A percentile compares a stretch with the other conserved stretches of the same genome.
These are phyloP conservation scores for Parapsyche elsis DNA, from an alignment of 1,140 invertebrate genomes.

Conservation along the genomic window DNA sequence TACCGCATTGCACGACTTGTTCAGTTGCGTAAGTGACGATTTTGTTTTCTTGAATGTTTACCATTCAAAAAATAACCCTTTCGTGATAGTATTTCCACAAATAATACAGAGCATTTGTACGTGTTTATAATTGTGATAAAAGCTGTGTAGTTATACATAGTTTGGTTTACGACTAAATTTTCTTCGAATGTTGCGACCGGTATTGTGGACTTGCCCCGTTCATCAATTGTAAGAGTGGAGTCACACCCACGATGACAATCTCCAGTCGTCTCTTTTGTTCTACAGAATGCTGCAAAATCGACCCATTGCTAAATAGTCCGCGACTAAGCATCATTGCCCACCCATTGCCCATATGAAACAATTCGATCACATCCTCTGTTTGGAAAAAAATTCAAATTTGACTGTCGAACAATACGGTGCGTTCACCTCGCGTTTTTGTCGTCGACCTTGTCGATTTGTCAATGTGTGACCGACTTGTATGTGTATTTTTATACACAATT, in stretches of 20 bases:
- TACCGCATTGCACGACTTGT: too few species aligned
- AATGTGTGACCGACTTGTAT: too few species aligned
- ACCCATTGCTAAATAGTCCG: not conserved
- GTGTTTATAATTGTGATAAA: too few species aligned
- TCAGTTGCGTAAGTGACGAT: too few species aligned
- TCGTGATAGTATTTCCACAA: too few species aligned
- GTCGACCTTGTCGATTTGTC: conserved; percentile 22
- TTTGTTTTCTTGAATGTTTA: too few species aligned
- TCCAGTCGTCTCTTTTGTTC: conserved; percentile 39
- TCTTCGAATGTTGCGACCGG: not conserved
- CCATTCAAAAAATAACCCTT: too few species aligned
- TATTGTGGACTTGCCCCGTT: not conserved
- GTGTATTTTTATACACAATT: too few species aligned
- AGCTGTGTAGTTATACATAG: too few species aligned
- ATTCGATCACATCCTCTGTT: not conserved
- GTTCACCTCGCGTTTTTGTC: conserved; percentile 14
- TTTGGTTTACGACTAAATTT: too few species aligned
- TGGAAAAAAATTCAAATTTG: not conserved
- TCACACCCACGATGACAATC: conserved; percentile 41
- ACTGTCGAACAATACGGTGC: not conserved
- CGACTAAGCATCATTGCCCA: not conserved
- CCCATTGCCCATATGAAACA: too few species aligned
- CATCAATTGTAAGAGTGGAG: conserved; percentile 26
- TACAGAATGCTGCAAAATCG: conserved; percentile 24
- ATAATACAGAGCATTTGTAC: too few species aligned